Evolutionary conservation across 2,888 invertebrate genomes (phyloP).

Genomic region (Steinernema carpocapsae): DNA sequence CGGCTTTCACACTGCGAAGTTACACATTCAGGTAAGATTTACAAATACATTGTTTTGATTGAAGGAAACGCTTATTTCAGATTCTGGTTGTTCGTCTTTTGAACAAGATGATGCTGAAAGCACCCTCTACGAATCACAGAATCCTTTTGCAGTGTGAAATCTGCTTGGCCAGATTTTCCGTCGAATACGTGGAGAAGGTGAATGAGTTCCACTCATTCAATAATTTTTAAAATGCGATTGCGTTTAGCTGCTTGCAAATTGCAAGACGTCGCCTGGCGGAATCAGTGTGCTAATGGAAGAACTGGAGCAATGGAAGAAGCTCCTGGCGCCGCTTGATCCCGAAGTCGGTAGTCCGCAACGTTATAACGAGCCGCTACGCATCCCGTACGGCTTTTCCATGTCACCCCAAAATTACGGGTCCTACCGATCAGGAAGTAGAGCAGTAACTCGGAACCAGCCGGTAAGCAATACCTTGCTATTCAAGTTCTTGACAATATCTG

Average conservation of each 20-base stretch:
- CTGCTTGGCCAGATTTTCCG: slow-evolving; percentile 57
- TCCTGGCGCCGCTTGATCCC: slow-evolving; percentile 42
- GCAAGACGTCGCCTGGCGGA: slow-evolving; percentile 50
- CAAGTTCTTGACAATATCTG: background rate
- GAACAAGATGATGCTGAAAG: slow-evolving; percentile 59
- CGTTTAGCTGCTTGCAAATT: slow-evolving; percentile 53
- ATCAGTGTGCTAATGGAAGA: slow-evolving; percentile 54
- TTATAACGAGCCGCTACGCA: background rate
- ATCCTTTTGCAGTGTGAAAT: slow-evolving; percentile 59
- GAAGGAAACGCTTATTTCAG: slow-evolving; percentile 39
- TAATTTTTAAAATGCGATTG: background rate
- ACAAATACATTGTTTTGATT: background rate
- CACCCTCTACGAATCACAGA: slow-evolving; percentile 57
- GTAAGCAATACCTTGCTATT: slow-evolving; percentile 31
- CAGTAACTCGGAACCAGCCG: slow-evolving; percentile 32
- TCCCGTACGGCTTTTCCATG: background rate
- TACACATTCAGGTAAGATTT: slow-evolving; percentile 62
- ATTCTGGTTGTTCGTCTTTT: slow-evolving; percentile 64
- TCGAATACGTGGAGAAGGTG: slow-evolving; percentile 61
- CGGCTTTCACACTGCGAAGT: slow-evolving; percentile 63
- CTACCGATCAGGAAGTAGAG: slow-evolving; percentile 20
- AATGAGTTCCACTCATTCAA: background rate
- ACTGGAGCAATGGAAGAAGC: slow-evolving; percentile 52
- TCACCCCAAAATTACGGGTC: slow-evolving; percentile 24
- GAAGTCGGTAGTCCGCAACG: background rate